A percentile compares a stretch with the other conserved stretches of the same genome.
These are phyloP conservation scores for Agrypnus murinus DNA, from an alignment of 2,888 invertebrate species.

Conservation along the genomic window DNA sequence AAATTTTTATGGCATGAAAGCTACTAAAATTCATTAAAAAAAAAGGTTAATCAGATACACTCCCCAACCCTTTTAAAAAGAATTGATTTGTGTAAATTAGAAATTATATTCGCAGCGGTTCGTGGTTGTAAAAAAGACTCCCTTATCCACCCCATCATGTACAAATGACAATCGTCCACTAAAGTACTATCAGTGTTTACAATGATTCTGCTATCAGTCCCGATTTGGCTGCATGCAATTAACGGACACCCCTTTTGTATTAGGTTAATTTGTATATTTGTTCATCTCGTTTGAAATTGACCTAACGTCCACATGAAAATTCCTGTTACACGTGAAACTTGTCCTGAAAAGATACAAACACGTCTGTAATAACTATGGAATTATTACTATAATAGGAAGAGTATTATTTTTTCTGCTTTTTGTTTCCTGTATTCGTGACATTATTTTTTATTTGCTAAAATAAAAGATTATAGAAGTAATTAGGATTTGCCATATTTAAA, in stretches of 20 bases:
- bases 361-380: too few relatives aligned
- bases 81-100: slow-evolving; percentile 51
- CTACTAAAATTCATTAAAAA: slow-evolving; percentile 10
- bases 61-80: slow-evolving; percentile 40
- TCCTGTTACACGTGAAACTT: too few relatives aligned
- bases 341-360: too few relatives aligned
- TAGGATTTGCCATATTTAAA: too few relatives aligned
- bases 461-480: too few relatives aligned
- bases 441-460: background rate
- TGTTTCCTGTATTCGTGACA: background rate
- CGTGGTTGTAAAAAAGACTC: background rate
- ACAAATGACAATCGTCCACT: slow-evolving; percentile 39
- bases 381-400: slow-evolving; percentile 6
- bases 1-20: too few relatives aligned
- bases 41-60: slow-evolving; percentile 21
- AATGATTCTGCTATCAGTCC: slow-evolving; percentile 30
- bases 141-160: slow-evolving; percentile 23
- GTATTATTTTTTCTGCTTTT: slow-evolving; percentile 2
- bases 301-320: slow-evolving; percentile 19
- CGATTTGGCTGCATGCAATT: slow-evolving; percentile 37
- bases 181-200: slow-evolving; percentile 31
- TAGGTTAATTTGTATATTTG: slow-evolving; percentile 48
- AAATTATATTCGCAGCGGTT: slow-evolving; percentile 42
- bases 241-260: slow-evolving; percentile 41
- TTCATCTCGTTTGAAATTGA: slow-evolving; percentile 40